Conservation (phyloP, 23 tunicate species). For the Aplidium turbinatum region DNA sequence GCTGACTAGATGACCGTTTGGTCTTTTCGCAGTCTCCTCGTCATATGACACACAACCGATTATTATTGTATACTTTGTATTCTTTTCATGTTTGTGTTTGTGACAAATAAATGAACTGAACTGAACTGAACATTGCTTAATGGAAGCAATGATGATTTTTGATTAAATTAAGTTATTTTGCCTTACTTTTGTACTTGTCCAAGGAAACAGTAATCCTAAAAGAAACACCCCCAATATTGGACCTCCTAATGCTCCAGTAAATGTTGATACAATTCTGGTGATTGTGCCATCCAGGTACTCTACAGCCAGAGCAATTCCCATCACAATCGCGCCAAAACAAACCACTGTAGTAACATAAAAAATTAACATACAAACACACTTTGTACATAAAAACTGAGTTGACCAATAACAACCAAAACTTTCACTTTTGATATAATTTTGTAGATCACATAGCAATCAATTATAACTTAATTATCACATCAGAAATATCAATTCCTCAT, state of each 20-base stretch:
- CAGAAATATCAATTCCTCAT: too few species aligned
- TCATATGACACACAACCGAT: too few species aligned
- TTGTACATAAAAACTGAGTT: not conserved
- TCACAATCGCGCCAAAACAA: slow-evolving; percentile 4
- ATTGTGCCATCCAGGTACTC: slow-evolving; percentile 2
- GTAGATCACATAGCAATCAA: not conserved
- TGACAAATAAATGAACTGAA: too few species aligned
- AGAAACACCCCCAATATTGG: slow-evolving; percentile 43
- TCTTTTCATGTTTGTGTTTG: too few species aligned
- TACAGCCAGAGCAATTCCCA: not conserved
- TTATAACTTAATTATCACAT: too few species aligned
- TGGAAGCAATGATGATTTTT: too few species aligned
- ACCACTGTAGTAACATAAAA: not conserved
- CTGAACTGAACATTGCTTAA: too few species aligned
- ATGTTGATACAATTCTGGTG: not conserved
- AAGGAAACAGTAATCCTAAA: slow-evolving; percentile 55
- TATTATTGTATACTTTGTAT: too few species aligned
- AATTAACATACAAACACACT: not conserved
- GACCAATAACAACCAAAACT: not conserved
- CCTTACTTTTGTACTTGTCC: slow-evolving; percentile 39
- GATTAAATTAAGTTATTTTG: too few species aligned
- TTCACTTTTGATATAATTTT: not conserved
- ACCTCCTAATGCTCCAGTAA: slow-evolving; percentile 24
- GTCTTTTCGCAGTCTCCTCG: too few species aligned
- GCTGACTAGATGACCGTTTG: too few species aligned